Percentiles rank a stretch among this genome's conserved stretches.
Evolutionary conservation across 2,797 vertebrate genomes (phyloP).

Genomic region (Gymnoscopelus microlampas): DNA sequence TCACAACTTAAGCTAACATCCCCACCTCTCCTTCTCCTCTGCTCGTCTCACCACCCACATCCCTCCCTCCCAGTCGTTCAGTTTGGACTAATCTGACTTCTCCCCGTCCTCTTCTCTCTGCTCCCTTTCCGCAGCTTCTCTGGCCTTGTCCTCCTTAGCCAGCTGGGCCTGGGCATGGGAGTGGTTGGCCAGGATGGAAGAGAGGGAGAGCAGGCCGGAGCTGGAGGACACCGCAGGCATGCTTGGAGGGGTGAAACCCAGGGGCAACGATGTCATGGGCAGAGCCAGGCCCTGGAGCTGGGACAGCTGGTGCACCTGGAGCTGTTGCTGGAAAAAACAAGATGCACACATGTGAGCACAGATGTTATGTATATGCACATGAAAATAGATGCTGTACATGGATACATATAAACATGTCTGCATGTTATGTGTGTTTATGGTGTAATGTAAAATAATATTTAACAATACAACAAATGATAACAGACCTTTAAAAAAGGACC

Average conservation of each 20-base stretch:
- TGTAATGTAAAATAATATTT: too few species aligned
- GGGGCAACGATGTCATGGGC: conserved; percentile 91
- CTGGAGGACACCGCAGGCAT: conserved; percentile 91
- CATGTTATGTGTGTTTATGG: too few species aligned
- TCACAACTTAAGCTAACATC: conserved; percentile 54
- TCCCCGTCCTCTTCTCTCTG: conserved; percentile 90
- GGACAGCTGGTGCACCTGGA: conserved; percentile 98
- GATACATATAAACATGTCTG: neutral
- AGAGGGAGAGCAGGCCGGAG: conserved; percentile 94
- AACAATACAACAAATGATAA: too few species aligned
- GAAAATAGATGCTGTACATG: neutral
- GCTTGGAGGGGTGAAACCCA: conserved; percentile 90
- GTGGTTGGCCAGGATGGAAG: conserved; percentile 91
- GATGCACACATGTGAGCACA: neutral
- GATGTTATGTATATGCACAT: neutral
- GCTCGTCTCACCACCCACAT: neutral
- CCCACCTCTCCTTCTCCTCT: conserved; percentile 33
- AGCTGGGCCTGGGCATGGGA: conserved; percentile 89
- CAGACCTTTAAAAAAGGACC: too few species aligned
- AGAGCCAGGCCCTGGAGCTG: conserved; percentile 97
- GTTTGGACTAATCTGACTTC: conserved; percentile 88
- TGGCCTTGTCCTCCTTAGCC: conserved; percentile 95
- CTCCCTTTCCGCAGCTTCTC: conserved; percentile 81
- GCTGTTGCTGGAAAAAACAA: conserved; percentile 89
- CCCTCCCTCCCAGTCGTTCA: neutral